Conservation (phyloP, 64 coral and sea anemone species). For the Cladopsammia gracilis region DNA sequence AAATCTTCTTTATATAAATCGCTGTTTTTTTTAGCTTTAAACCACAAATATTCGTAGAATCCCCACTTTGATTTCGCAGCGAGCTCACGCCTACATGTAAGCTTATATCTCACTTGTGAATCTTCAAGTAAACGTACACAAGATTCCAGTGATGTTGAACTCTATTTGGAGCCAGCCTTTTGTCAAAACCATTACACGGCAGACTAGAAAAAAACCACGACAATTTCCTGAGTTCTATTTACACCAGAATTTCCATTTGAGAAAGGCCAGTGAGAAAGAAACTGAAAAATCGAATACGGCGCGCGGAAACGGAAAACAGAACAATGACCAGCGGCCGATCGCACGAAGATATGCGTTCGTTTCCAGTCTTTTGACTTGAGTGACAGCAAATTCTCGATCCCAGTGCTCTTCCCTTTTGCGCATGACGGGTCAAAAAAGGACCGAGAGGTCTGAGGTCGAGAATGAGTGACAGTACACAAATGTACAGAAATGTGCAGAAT, state of each 20-base stretch:
- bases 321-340: conserved; percentile 4
- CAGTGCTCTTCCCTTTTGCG: no score
- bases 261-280: neutral
- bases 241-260: neutral
- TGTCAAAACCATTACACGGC: neutral
- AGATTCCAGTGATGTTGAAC: neutral
- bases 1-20: neutral
- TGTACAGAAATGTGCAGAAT: no score
- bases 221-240: no score
- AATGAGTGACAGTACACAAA: no score
- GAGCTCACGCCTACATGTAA: no score
- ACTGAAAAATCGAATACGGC: conserved; percentile 37
- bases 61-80: neutral
- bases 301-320: conserved; percentile 7
- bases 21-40: neutral
- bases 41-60: neutral
- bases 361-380: neutral
- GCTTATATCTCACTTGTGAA: neutral
- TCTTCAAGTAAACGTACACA: neutral
- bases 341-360: neutral
- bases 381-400: no score
- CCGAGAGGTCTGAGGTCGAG: no score
- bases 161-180: neutral
- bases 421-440: no score
- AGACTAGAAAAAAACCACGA: neutral